Conservation (phyloP, 1,140 invertebrate species). For the Drosophila navojoa region DNA sequence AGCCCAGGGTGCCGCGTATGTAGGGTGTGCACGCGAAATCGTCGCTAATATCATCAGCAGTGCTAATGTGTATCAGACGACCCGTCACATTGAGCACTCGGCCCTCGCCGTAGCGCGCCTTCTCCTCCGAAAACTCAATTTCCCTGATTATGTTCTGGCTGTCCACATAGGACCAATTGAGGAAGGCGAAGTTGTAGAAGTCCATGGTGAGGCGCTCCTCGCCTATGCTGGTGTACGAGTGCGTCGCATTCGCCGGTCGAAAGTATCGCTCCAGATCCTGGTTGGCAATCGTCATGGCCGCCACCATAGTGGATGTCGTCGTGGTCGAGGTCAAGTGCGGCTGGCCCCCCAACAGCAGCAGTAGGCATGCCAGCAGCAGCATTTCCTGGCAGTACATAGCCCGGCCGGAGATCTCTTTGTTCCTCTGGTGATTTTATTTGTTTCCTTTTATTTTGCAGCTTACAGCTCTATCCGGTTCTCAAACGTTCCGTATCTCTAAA, state of each 20-base stretch:
- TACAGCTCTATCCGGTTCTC: background rate
- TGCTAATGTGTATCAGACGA: slow-evolving; percentile 86
- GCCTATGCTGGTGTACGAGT: slow-evolving; percentile 51
- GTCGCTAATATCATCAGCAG: slow-evolving; percentile 85
- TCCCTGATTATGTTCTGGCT: slow-evolving; percentile 51
- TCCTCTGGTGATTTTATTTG: background rate
- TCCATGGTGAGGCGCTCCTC: slow-evolving; percentile 73
- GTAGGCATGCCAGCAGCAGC: slow-evolving; percentile 54
- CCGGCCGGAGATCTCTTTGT: slow-evolving; percentile 12
- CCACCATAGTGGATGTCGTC: slow-evolving; percentile 73
- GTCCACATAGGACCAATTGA: slow-evolving; percentile 78
- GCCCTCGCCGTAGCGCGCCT: slow-evolving; percentile 89
- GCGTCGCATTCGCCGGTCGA: slow-evolving; percentile 65
- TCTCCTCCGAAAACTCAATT: slow-evolving; percentile 84
- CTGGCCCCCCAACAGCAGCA: slow-evolving; percentile 65
- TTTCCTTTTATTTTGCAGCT: background rate
- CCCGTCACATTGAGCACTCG: slow-evolving; percentile 86
- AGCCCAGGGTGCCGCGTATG: slow-evolving; percentile 85
- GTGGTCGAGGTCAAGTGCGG: slow-evolving; percentile 69
- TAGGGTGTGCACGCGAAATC: slow-evolving; percentile 88
- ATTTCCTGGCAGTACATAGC: slow-evolving; percentile 57
- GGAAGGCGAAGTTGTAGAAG: slow-evolving; percentile 73
- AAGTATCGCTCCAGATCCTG: slow-evolving; percentile 82
- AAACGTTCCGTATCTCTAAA: slow-evolving; percentile 9
- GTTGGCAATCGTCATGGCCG: slow-evolving; percentile 79